Conservation (phyloP, 2,888 invertebrate species). For the Resseliella maxima region DNA sequence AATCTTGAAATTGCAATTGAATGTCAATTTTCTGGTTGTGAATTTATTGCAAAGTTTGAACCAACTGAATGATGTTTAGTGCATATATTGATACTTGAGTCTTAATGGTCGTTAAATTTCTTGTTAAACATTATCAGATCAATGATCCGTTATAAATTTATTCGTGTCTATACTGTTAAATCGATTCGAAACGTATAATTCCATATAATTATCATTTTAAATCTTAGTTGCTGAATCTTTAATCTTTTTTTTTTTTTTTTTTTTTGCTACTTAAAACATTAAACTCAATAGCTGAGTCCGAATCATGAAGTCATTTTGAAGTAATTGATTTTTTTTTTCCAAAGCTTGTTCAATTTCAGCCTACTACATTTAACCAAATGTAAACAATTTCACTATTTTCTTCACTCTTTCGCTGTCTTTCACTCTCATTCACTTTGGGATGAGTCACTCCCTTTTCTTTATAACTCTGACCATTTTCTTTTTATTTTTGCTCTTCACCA, state of each 20-base stretch:
- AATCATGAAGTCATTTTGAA: background rate
- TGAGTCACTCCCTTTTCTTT: background rate
- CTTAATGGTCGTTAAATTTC: conserved; percentile 35
- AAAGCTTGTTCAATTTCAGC: background rate
- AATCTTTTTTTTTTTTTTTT: background rate
- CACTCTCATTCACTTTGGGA: background rate
- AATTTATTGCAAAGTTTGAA: background rate
- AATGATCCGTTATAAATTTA: background rate
- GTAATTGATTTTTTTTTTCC: background rate
- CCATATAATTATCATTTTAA: conserved; percentile 33
- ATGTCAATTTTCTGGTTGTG: background rate
- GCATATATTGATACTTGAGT: background rate
- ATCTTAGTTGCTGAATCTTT: background rate
- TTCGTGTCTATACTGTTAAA: background rate
- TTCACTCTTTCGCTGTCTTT: background rate
- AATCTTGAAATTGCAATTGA: background rate
- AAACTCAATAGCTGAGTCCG: background rate
- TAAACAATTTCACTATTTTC: background rate
- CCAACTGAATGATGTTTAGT: background rate
- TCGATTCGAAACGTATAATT: background rate
- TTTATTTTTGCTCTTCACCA: background rate
- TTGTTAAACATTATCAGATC: conserved; percentile 45
- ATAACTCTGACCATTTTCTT: background rate
- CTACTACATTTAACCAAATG: conserved; percentile 2
- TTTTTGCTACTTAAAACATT: too few relatives aligned